A percentile compares a stretch with the other conserved stretches of the same genome.
These are phyloP conservation scores for Acipenser transmontanus DNA, from an alignment of 2,797 vertebrate genomes.

Conservation along the genomic window DNA sequence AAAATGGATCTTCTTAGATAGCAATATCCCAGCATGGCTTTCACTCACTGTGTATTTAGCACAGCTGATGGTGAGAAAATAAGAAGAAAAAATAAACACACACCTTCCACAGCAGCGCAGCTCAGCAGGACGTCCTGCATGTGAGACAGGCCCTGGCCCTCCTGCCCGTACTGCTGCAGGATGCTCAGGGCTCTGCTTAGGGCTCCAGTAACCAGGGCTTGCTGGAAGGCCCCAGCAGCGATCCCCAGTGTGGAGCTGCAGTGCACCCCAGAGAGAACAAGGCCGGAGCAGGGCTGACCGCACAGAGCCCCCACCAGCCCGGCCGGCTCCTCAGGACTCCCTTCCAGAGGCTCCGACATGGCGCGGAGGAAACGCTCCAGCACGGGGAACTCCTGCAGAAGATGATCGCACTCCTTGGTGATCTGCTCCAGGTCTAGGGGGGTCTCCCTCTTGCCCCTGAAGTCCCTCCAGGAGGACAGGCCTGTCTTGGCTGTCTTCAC, in stretches of 20 bases:
- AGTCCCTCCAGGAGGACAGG: constrained; percentile 77
- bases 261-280: constrained; percentile 76
- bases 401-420: constrained; percentile 66
- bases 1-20: too few relatives aligned
- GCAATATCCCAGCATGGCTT: too few relatives aligned
- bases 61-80: background rate
- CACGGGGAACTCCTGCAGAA: constrained; percentile 77
- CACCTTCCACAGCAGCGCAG: constrained; percentile 76
- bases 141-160: constrained; percentile 54
- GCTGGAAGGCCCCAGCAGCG: constrained; percentile 70
- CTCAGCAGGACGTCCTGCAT: constrained; percentile 77
- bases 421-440: constrained; percentile 77
- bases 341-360: constrained; percentile 69
- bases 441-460: constrained; percentile 70
- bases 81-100: constrained; percentile 20
- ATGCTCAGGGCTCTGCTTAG: constrained; percentile 70
- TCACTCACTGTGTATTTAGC: too few relatives aligned
- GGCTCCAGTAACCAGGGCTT: constrained; percentile 62
- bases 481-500: constrained; percentile 62
- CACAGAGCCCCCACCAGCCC: constrained; percentile 59
- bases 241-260: constrained; percentile 54
- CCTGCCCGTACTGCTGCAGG: constrained; percentile 69
- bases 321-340: constrained; percentile 38
- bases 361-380: constrained; percentile 64
- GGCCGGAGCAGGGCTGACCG: constrained; percentile 58